Base-by-base conservation (phyloP, 2,888 invertebrate genomes). In the Agriopis marginaria region DNA sequence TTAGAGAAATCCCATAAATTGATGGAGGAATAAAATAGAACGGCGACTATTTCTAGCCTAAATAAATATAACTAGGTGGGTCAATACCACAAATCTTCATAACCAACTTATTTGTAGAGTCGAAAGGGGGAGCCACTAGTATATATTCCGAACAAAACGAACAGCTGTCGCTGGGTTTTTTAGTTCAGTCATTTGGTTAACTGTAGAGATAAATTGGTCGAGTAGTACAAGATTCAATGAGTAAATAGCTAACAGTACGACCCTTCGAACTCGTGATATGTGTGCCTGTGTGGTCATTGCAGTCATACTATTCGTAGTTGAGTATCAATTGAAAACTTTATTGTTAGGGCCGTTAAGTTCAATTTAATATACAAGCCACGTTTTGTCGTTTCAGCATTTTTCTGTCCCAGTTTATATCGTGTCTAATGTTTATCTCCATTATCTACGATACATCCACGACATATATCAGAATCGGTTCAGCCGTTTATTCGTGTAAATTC, bases 1-100 rank as follows among this genome's bases (percentile, higher is more conserved):
- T 83, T 83, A 81, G 81, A 75, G 74, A 66, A 70, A 70, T 70
- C 70, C 58, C 58, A 74, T 73, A 74, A 71, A 76, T 74, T 69
- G 54, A 53, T 54, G 17, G 67, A 56, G 64, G 47, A 63, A 73
- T 72, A 68, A 75, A 73, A 73, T 66, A 54, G 65, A 67, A 66
- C 68, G 66, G 44, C 11, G 39, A 12, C 50, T 59, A 63, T 60
- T 68, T 53, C 58, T 63, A 53, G 53, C 58, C 44, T 64, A 47
- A 60, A 60, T 54, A 68, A 68, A 68, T 63, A 63, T 50, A 68
- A 68, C 53, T 59, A 60, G 50, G 17, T 64, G 39, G 68, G 68
- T 68, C 68, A 68, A 64, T 68, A 68, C 51, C 58, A 59, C 63
- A 58, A 45, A 58, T 58, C 58, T 58, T 47, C 32, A 45, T 45